These are phyloP conservation scores for Tethea ocularis DNA, from an alignment of 2,888 invertebrate species.

Conservation along the genomic window DNA sequence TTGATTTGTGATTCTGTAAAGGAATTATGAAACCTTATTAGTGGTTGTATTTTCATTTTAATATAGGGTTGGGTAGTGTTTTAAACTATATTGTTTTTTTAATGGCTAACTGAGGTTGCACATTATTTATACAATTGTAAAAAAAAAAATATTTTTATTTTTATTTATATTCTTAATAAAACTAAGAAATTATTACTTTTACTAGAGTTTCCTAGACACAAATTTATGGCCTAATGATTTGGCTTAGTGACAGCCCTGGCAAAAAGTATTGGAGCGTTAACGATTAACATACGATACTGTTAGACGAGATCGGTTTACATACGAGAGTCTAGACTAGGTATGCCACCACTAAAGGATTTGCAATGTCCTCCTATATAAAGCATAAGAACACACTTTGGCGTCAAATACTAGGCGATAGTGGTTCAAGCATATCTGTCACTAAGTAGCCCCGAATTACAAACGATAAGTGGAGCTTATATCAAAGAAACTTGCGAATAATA, in stretches of 20 bases:
- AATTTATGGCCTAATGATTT: constrained; percentile 10
- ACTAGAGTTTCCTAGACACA: neutral
- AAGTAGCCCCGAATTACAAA: constrained; percentile 32
- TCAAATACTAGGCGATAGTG: neutral
- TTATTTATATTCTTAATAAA: neutral
- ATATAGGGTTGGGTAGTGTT: constrained; percentile 35
- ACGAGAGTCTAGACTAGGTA: constrained; percentile 34
- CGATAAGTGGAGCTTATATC: constrained; percentile 39
- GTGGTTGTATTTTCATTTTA: constrained; percentile 42
- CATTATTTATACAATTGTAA: neutral
- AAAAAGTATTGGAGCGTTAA: constrained; percentile 46
- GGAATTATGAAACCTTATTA: constrained; percentile 67
- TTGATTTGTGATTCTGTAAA: constrained; percentile 58
- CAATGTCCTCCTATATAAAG: constrained; percentile 41
- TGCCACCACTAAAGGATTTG: constrained; percentile 33
- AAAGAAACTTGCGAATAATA: constrained; percentile 37
- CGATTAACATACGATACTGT: constrained; percentile 54
- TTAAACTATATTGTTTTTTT: neutral
- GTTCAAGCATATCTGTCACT: constrained; percentile 14
- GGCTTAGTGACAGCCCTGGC: constrained; percentile 43
- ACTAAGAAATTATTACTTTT: neutral
- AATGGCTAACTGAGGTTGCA: neutral
- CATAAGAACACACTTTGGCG: neutral
- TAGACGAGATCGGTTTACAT: constrained; percentile 50
- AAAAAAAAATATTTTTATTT: neutral